Evolutionary conservation across 2,113 vertebrate genomes (phyloP), one percentile per base, ranked within the genome.

Genomic region (Rissa tridactyla): DNA sequence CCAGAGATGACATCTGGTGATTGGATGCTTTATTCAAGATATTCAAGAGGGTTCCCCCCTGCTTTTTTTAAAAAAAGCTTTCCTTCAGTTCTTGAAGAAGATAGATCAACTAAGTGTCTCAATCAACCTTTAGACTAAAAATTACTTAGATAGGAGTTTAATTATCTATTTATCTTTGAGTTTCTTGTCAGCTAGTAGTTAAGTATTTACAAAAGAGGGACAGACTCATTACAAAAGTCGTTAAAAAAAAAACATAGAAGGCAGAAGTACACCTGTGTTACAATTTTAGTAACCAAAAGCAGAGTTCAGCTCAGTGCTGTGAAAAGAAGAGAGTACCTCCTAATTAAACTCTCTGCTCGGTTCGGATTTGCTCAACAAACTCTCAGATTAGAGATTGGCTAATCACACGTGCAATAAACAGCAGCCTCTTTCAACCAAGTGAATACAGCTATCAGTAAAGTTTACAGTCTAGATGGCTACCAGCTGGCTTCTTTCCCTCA

Each of bases 1-100:
- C 93, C 64, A 89, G 81, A 89, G 92, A 97, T 97, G 88, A 94
- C 92, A 98, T 94, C 96, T 97, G 82, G 96, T 96, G 97, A 97
- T 89, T 89, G 91, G 88, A 89, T 78, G 16, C 92, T 97, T 97
- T 97, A 94, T 96, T 90, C 71, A 92, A 88, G 55, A 62, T 62
- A 77, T 88, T 78, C 40, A 69, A 70, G 65, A 80, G 44, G n/a
- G 38, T 92, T 96, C 88, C 51, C 68, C 38, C 22, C 20, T 20
- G 26, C 46, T 73, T 65, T 71, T 70, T 65, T 26, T 5, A 26
- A 52, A 52, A 54, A 57, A 58, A 34, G 54, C 62, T 96, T 90
- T 13, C 51, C 21, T 94, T 95, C n/a, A 82, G 19, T 95, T 97
- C 79, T 92, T 96, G 60, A 82, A 94, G 82, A 96, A 95, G 34